A percentile compares a stretch with the other conserved stretches of the same genome.
Conservation (phyloP, 2,888 invertebrate genomes). For the Drosophila barbarae region DNA sequence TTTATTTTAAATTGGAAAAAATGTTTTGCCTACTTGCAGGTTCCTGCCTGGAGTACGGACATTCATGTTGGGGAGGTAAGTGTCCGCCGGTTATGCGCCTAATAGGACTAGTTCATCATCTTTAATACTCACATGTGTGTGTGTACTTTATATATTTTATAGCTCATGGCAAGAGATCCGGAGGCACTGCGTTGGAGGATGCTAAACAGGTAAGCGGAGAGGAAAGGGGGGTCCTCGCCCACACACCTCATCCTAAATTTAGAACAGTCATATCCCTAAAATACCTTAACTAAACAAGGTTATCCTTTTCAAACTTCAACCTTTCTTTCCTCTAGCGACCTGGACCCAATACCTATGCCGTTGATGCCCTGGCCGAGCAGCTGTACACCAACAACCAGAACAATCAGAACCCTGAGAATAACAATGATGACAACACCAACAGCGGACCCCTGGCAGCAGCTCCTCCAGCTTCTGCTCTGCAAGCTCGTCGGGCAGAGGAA, state of each 20-base stretch:
- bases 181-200: conserved; percentile 44
- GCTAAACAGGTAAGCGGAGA: conserved; percentile 47
- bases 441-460: conserved; percentile 17
- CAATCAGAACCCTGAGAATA: conserved; percentile 26
- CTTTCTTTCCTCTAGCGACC: neutral
- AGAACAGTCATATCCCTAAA: neutral
- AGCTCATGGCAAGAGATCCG: conserved; percentile 76
- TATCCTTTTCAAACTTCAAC: neutral
- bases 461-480: conserved; percentile 24
- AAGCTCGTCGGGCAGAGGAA: conserved; percentile 5
- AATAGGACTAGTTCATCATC: neutral
- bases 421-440: conserved; percentile 36
- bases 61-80: conserved; percentile 79
- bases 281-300: neutral
- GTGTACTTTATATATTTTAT: neutral
- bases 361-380: conserved; percentile 51
- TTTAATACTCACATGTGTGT: no score
- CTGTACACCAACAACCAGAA: conserved; percentile 39
- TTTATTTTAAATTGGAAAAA: conserved; percentile 51
- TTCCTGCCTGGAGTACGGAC: conserved; percentile 78
- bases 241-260: neutral
- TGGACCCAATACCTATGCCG: conserved; percentile 25
- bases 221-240: neutral
- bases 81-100: conserved; percentile 16
- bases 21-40: conserved; percentile 61